These are phyloP conservation scores for Macaca fascicularis DNA, from an alignment of 2,113 vertebrate genomes.

Conservation along the genomic window T2T-MFA8v1.1 NC_088378.1:29831001-29831500, in stretches of 20 bases:
- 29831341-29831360: not conserved
- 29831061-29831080: not conserved
- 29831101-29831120: not conserved
- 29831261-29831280: not conserved
- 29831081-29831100: not conserved
- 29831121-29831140: not conserved
- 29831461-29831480: too few relatives aligned
- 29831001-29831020: not conserved
- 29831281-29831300: not conserved
- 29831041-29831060: not conserved
- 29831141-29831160: not conserved
- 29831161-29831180: not conserved
- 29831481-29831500: too few relatives aligned
- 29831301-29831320: not conserved
- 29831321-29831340: not conserved
- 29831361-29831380: not conserved
- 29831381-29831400: not conserved
- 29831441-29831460: too few relatives aligned
- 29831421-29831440: not conserved
- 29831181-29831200: not conserved
- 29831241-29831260: not conserved
- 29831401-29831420: not conserved
- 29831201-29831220: not conserved
- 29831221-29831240: not conserved
- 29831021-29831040: not conserved